These are phyloP conservation scores for Gopherus flavomarginatus DNA, from an alignment of 2,113 vertebrate genomes.

Conservation along the genomic window DNA sequence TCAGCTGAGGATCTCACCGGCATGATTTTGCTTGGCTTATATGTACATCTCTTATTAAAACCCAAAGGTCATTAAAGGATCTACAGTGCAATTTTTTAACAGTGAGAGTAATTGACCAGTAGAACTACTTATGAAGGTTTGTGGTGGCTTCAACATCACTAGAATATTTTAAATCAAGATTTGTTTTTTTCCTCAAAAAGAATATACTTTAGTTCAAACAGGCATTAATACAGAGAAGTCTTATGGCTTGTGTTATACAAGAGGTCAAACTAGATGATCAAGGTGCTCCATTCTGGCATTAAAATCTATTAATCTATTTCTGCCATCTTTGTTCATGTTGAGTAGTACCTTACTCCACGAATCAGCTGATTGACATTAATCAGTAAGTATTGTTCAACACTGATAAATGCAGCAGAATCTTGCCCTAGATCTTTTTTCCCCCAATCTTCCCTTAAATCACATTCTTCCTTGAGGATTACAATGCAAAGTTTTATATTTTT, in stretches of 20 bases:
- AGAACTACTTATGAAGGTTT: not conserved
- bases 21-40: not conserved
- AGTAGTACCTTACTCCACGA: conserved; percentile 49
- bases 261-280: not conserved
- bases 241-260: not conserved
- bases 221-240: conserved; percentile 1
- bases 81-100: not conserved
- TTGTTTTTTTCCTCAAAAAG: not conserved
- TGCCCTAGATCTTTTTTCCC: conserved; percentile 34
- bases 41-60: not conserved
- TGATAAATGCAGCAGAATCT: conserved; percentile 35
- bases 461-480: conserved; percentile 11
- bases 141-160: no score
- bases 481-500: conserved; percentile 25
- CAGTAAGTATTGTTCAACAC: not conserved
- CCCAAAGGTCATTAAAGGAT: not conserved
- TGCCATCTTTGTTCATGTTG: conserved; percentile 14
- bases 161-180: not conserved
- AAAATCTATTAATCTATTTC: not conserved
- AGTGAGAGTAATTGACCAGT: not conserved
- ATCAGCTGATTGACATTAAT: not conserved
- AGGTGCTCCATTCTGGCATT: not conserved
- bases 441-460: not conserved
- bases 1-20: not conserved
- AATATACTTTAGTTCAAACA: not conserved